Percentiles rank a stretch among this genome's conserved stretches.
These are phyloP conservation scores for Rhaphigaster nebulosa DNA, from an alignment of 2,888 invertebrate genomes.

Conservation along the genomic window DNA sequence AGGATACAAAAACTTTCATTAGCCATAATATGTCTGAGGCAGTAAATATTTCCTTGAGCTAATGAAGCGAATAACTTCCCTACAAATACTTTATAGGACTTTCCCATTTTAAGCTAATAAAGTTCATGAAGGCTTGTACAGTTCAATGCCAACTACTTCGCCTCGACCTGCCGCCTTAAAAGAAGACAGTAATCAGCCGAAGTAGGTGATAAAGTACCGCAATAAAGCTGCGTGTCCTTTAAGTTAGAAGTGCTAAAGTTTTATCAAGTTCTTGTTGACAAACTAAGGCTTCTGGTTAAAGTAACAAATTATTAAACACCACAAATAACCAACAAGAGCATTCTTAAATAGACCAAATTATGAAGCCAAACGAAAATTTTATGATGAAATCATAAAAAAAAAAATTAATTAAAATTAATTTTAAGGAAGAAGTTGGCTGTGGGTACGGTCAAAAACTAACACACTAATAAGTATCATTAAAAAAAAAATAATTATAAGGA, in stretches of 20 bases:
- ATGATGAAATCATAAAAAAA: too few species aligned
- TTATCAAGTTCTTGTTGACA: background rate
- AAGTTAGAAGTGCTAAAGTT: background rate
- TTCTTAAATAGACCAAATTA: background rate
- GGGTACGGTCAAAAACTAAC: too few species aligned
- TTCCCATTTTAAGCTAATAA: constrained; percentile 3
- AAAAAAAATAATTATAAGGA: too few species aligned
- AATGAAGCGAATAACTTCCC: background rate
- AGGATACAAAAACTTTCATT: background rate
- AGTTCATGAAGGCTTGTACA: background rate
- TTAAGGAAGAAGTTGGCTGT: too few species aligned
- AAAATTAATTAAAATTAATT: too few species aligned
- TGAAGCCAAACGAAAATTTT: background rate
- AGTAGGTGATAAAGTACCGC: background rate
- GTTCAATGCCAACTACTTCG: background rate
- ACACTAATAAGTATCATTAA: too few species aligned
- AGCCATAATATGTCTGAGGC: background rate
- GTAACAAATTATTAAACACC: background rate
- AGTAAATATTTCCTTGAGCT: background rate
- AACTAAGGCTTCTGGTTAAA: background rate
- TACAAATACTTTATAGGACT: background rate
- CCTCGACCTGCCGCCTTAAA: background rate
- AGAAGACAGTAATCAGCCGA: background rate
- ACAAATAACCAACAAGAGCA: background rate
- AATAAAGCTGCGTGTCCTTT: background rate